These are phyloP conservation scores for Trematocara variabile DNA, from an alignment of 2,113 vertebrate species.

Conservation along the genomic window DNA sequence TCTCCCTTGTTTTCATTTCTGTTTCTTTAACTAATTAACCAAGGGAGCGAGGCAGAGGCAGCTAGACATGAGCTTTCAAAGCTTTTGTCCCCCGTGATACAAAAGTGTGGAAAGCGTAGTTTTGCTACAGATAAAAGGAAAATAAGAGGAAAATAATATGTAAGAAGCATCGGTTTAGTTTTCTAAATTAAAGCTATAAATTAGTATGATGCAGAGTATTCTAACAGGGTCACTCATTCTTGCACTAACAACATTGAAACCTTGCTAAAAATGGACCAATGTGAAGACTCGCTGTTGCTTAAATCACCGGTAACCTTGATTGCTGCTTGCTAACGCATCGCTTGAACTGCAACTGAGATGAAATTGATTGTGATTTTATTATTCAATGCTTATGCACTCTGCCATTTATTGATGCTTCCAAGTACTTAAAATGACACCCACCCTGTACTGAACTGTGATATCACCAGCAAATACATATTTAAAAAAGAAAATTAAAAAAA, in stretches of 20 bases:
- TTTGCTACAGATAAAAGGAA: slow-evolving; percentile 8
- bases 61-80: slow-evolving; percentile 21
- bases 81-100: slow-evolving; percentile 9
- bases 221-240: slow-evolving; percentile 54
- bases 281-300: slow-evolving; percentile 26
- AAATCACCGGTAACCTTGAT: slow-evolving; percentile 20
- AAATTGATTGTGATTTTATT: slow-evolving; percentile 22
- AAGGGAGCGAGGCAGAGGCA: slow-evolving; percentile 32
- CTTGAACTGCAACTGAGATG: slow-evolving; percentile 2
- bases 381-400: slow-evolving; percentile 1
- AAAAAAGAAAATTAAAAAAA: background rate
- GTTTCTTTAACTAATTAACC: slow-evolving; percentile 33
- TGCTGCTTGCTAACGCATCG: slow-evolving; percentile 27
- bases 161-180: slow-evolving; percentile 27
- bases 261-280: slow-evolving; percentile 53
- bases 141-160: background rate
- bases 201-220: background rate
- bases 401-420: slow-evolving; percentile 9
- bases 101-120: slow-evolving; percentile 8
- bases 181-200: slow-evolving; percentile 41
- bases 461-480: slow-evolving; percentile 48
- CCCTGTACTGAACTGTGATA: slow-evolving; percentile 35
- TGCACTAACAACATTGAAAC: slow-evolving; percentile 61
- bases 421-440: background rate
- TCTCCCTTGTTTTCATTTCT: slow-evolving; percentile 11